Evolutionary conservation across 2,113 vertebrate genomes (phyloP).

Genomic region (Pyxicephalus adspersus): DNA sequence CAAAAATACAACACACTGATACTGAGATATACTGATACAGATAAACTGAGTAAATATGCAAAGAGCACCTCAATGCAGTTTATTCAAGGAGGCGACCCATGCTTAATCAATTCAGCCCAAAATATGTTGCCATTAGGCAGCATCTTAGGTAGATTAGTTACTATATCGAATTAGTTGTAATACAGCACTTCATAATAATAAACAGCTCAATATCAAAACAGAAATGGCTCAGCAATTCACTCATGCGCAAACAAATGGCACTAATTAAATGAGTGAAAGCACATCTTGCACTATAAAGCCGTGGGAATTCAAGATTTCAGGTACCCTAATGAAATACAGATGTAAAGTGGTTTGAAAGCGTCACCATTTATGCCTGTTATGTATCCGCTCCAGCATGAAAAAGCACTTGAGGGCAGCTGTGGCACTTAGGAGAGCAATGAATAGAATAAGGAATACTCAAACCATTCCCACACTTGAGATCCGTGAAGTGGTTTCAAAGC

Average conservation of each 20-base stretch:
- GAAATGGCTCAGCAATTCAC: neutral
- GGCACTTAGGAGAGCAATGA: conserved; percentile 51
- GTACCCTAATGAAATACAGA: conserved; percentile 40
- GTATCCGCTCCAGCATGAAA: conserved; percentile 51
- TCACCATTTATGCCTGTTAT: conserved; percentile 60
- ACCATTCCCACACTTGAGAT: conserved; percentile 68
- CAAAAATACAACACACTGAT: no score
- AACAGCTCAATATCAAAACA: neutral
- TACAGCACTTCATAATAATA: neutral
- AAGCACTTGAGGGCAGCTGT: conserved; percentile 61
- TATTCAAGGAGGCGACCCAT: neutral
- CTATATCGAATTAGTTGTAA: neutral
- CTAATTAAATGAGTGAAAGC: conserved; percentile 39
- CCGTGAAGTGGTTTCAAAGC: conserved; percentile 69
- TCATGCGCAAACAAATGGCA: conserved; percentile 1
- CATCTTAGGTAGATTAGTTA: neutral
- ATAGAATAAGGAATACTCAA: conserved; percentile 60
- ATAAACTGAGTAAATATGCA: no score
- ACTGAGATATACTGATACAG: no score
- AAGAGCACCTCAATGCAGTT: no score
- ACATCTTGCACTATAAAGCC: neutral
- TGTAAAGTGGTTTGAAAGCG: conserved; percentile 42
- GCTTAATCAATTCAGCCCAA: neutral
- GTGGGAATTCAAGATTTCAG: conserved; percentile 26
- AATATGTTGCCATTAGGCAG: neutral